Base-by-base conservation (phyloP, 1,140 invertebrate species). In the Leptonema lineaticorne region DNA sequence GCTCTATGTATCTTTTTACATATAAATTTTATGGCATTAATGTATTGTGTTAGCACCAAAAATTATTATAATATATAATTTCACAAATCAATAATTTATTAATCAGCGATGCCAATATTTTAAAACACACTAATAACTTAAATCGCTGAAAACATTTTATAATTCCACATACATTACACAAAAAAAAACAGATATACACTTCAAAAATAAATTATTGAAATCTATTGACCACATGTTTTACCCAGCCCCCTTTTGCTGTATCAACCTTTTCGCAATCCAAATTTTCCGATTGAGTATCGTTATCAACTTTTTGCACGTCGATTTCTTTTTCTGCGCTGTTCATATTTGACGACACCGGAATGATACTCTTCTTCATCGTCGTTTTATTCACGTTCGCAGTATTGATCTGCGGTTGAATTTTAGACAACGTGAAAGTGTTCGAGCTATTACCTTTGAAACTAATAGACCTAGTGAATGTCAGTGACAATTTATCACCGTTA, bases 181-280 rank as follows among this genome's bases (percentile, higher is more conserved):
- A n/a, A n/a, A n/a, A n/a, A n/a, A n/a, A n/a, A n/a, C n/a, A n/a
- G n/a, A n/a, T n/a, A n/a, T n/a, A n/a, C n/a, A n/a, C n/a, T n/a
- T n/a, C n/a, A n/a, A n/a, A n/a, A n/a, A n/a, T 53, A 16, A 66
- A 70, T 80, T 74, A 83, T 78, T 83, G 81, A 73, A 83, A 83
- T 80, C 81, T 81, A 74, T 83, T 82, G 27, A 83, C 81, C 65
- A 83, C 79, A 70, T 81, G 80, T 70, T 82, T 83, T 0, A 83
- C 81, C 81, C 81, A 83, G 69, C 81, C 81, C 11, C 75, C 75
- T 74, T 79, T 82, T 7, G 73, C 67, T 28, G 78, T 79, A n/a
- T 76, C 81, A 9, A 41, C 50, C 6, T 27, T n/a, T 22, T 63
- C 18, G 7, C 30, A 48, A 59, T 14, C 14, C 20, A 4, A 16